These are phyloP conservation scores for Gymnocypris eckloni DNA, from an alignment of 2,797 vertebrate species.

Conservation along the genomic window DNA sequence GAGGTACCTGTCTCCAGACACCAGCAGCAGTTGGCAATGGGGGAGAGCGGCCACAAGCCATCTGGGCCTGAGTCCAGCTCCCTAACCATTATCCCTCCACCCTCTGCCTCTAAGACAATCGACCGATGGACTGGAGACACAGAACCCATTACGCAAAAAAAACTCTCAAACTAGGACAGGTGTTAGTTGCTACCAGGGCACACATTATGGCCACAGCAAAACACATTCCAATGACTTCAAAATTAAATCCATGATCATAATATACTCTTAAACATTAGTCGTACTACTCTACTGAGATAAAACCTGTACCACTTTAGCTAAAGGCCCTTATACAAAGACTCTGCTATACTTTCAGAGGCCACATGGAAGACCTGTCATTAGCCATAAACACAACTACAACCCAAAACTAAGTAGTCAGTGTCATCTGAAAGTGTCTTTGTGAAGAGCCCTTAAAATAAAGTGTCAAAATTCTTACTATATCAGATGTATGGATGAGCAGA, in stretches of 20 bases:
- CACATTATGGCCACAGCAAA: constrained; percentile 20
- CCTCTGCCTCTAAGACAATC: constrained; percentile 75
- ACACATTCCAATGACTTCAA: background rate
- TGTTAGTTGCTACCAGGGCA: constrained; percentile 15
- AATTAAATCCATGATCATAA: background rate
- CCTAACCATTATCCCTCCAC: constrained; percentile 78
- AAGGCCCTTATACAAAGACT: constrained; percentile 34
- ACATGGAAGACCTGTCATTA: background rate
- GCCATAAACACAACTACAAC: background rate
- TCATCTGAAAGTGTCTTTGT: constrained; percentile 24
- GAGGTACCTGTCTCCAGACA: constrained; percentile 82
- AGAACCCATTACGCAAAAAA: constrained; percentile 67
- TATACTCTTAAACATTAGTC: background rate
- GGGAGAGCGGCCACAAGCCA: constrained; percentile 74
- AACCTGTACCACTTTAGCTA: constrained; percentile 30
- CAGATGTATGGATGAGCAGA: background rate
- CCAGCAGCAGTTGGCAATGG: constrained; percentile 75
- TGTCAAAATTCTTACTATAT: background rate
- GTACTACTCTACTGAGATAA: background rate
- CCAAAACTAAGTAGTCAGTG: background rate
- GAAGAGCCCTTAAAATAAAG: constrained; percentile 36
- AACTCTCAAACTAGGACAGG: constrained; percentile 29
- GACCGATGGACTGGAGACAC: constrained; percentile 72
- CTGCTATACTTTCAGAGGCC: constrained; percentile 15
- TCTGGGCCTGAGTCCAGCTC: constrained; percentile 74